Conservation (phyloP, 2,797 vertebrate species). For the Acipenser ruthenus region DNA sequence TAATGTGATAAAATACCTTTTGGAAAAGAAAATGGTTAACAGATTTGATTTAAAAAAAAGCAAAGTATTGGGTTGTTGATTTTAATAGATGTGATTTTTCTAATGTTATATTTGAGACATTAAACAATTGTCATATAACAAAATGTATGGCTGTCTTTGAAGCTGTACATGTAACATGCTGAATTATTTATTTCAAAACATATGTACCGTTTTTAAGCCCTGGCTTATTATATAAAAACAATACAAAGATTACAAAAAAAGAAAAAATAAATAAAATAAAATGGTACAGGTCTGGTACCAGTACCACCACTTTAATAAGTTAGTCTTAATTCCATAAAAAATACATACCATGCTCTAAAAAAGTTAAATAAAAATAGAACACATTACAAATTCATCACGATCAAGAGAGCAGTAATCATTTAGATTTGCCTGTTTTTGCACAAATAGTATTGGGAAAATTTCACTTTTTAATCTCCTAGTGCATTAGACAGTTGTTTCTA, state of each 20-base stretch:
- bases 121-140: neutral
- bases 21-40: too few species aligned
- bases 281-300: slow-evolving; percentile 17
- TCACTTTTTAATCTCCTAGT: slow-evolving; percentile 58
- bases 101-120: neutral
- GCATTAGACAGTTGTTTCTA: slow-evolving; percentile 70
- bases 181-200: slow-evolving; percentile 4
- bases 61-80: slow-evolving; percentile 3
- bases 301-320: slow-evolving; percentile 10
- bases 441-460: slow-evolving; percentile 55
- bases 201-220: neutral
- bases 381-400: neutral
- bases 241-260: neutral
- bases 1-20: neutral
- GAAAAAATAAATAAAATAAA: neutral
- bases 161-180: slow-evolving; percentile 12
- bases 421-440: slow-evolving; percentile 66
- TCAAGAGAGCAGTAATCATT: slow-evolving; percentile 19
- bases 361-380: slow-evolving; percentile 4
- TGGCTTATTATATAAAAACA: neutral
- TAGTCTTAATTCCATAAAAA: slow-evolving; percentile 1
- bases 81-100: slow-evolving; percentile 5
- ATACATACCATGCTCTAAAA: neutral
- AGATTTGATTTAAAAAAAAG: too few species aligned
- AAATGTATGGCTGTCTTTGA: neutral